Conservation (phyloP, 2,888 invertebrate species). For the Chymomyza fuscimana region DNA sequence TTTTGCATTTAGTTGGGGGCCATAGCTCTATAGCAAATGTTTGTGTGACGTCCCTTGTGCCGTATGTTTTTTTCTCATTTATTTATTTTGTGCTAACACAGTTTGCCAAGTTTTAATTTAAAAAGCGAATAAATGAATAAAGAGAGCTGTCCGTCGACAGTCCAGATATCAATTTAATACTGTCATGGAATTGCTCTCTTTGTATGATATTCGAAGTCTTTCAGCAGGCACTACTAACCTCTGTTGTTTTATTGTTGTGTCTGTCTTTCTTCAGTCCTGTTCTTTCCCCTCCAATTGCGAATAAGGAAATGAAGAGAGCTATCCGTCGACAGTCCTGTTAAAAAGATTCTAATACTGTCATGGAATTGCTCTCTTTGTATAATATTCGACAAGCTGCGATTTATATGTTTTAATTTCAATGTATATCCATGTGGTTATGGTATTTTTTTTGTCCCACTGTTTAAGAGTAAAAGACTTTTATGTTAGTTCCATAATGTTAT, state of each 20-base stretch:
- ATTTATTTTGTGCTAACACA: slow-evolving; percentile 28
- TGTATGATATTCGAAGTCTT: slow-evolving; percentile 90
- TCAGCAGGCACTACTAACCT: slow-evolving; percentile 46
- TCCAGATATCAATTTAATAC: slow-evolving; percentile 90
- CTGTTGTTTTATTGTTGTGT: neutral
- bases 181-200: slow-evolving; percentile 99
- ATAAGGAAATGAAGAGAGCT: slow-evolving; percentile 97
- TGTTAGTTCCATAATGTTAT: slow-evolving; percentile 28
- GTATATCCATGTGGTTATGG: neutral
- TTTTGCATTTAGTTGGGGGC: neutral
- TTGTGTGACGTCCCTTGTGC: slow-evolving; percentile 23
- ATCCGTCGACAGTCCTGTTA: slow-evolving; percentile 99
- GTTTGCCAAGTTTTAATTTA: slow-evolving; percentile 10
- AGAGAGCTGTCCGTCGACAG: slow-evolving; percentile 99
- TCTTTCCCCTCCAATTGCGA: slow-evolving; percentile 56
- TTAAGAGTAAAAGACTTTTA: neutral
- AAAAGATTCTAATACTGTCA: slow-evolving; percentile 92
- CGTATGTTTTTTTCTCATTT: neutral
- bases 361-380: slow-evolving; percentile 99
- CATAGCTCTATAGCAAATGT: neutral
- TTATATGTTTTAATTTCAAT: slow-evolving; percentile 17
- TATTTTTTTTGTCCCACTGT: neutral
- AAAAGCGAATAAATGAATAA: slow-evolving; percentile 85
- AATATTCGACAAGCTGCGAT: slow-evolving; percentile 85
- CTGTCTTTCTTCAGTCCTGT: neutral